Evolutionary conservation across 2,113 vertebrate genomes (phyloP), one percentile per base, ranked within the genome.

Genomic region (Dicerorhinus sumatrensis): DNA sequence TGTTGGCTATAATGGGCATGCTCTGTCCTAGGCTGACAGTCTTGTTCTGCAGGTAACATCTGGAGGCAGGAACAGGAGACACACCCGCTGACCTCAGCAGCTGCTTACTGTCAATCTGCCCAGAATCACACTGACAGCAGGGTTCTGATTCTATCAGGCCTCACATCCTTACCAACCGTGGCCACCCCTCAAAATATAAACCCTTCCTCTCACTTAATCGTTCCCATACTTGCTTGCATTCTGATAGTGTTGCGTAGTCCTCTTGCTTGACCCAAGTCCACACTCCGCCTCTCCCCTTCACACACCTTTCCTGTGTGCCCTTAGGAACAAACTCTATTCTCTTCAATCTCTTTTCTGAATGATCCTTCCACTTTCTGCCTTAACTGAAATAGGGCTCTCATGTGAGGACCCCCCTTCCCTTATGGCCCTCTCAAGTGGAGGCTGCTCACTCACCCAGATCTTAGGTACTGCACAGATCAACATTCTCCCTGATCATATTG

Each of bases 31-130:
- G 62, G 80, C 65, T 85, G 70, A 33, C 23, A 33, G 4, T 85
- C 80, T 92, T 36, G 85, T 33, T 20, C 84, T 51, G 76, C 93
- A 97, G 96, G 97, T 96, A 89, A 97, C 67, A 94, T 63, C 90
- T 77, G 87, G 90, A 79, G 58, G 67, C 60, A 92, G 80, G 63
- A 89, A 77, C 0, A 3, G 88, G 58, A 72, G 79, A 67, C 69
- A 42, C 12, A 63, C 3, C 63, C 51, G 70, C 82, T 67, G 83
- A 83, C 46, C 79, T 63, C 72, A 36, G 94, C n/a, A 62, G 76
- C 29, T 88, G 83, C 76, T 80, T 42, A 20, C 16, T 65, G 77
- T 93, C 89, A 33, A 42, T 67, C 72, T 91, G 31, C 46, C 88
- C 58, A 60, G 60, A 81, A 46, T 56, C 69, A 79, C 27, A 33